A percentile compares a stretch with the other conserved stretches of the same genome.
Evolutionary conservation across 2,797 vertebrate genomes (phyloP).

Genomic region (Telmatherina bonti): DNA sequence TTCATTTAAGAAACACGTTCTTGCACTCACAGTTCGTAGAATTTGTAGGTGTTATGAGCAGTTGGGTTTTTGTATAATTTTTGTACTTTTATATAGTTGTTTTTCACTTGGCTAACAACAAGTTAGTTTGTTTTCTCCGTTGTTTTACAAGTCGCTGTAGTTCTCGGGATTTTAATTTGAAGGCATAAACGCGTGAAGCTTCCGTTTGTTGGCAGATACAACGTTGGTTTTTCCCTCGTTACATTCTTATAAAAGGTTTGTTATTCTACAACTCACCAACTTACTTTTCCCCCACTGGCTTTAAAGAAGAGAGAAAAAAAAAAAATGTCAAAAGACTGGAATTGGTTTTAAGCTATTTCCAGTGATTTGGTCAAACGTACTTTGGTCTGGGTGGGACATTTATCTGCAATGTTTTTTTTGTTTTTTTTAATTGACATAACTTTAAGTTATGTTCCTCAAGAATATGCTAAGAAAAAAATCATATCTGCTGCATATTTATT

Average conservation of each 20-base stretch:
- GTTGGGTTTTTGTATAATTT: background rate
- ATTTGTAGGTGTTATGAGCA: background rate
- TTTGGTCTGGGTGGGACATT: background rate
- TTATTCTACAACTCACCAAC: no score
- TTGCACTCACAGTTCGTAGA: background rate
- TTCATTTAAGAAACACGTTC: background rate
- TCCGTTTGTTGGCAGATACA: background rate
- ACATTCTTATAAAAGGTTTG: background rate
- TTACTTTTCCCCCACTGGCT: no score
- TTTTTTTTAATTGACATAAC: background rate
- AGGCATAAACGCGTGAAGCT: background rate
- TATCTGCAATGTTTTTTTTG: background rate
- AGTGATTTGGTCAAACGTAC: background rate
- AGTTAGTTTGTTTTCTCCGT: background rate
- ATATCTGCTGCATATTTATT: background rate
- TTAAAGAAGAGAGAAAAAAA: no score
- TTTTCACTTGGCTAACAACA: background rate
- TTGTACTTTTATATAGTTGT: background rate
- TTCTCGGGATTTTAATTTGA: background rate
- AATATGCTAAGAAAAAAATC: no score
- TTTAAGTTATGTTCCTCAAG: background rate
- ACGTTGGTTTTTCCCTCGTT: background rate
- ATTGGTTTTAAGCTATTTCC: background rate
- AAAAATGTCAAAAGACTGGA: no score
- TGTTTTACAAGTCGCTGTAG: background rate